These are phyloP conservation scores for Acropternis orthonyx DNA, from an alignment of 2,797 vertebrate genomes.

Conservation along the genomic window DNA sequence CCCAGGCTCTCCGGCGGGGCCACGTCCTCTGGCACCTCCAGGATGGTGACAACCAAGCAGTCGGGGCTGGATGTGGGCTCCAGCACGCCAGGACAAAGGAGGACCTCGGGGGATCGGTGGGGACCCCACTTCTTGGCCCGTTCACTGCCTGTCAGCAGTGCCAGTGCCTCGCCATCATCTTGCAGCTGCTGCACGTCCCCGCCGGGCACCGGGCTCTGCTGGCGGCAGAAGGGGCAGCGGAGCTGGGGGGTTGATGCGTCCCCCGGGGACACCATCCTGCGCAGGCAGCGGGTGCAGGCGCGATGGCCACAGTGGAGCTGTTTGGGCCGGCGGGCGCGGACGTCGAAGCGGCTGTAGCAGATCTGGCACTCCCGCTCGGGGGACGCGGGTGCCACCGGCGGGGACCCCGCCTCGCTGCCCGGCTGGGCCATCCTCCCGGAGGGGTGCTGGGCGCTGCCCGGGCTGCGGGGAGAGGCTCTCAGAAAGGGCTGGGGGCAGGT, in stretches of 20 bases:
- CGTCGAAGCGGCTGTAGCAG: conserved; percentile 86
- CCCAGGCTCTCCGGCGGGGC: conserved; percentile 80
- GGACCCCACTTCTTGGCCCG: conserved; percentile 55
- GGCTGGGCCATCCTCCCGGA: conserved; percentile 3
- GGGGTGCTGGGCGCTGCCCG: not conserved
- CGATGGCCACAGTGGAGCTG: conserved; percentile 83
- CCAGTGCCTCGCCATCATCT: conserved; percentile 83
- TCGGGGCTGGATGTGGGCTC: conserved; percentile 68
- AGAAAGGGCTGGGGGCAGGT: not conserved
- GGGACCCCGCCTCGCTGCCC: not conserved
- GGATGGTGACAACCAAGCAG: conserved; percentile 88
- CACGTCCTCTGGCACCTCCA: conserved; percentile 84
- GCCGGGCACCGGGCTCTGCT: conserved; percentile 78
- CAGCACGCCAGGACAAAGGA: conserved; percentile 82
- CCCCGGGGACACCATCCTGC: conserved; percentile 82
- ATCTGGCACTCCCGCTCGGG: conserved; percentile 89
- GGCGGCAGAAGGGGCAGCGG: conserved; percentile 89
- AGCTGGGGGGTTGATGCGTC: conserved; percentile 76
- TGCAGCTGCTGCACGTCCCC: conserved; percentile 84
- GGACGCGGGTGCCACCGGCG: conserved; percentile 62
- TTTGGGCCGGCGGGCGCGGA: conserved; percentile 80
- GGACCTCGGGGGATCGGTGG: conserved; percentile 74
- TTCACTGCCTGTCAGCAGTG: conserved; percentile 78
- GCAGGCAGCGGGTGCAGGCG: conserved; percentile 85
- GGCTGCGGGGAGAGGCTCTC: not conserved